Base-by-base conservation (phyloP, 2,797 vertebrate genomes). In the Amazonetta brasiliensis region DNA sequence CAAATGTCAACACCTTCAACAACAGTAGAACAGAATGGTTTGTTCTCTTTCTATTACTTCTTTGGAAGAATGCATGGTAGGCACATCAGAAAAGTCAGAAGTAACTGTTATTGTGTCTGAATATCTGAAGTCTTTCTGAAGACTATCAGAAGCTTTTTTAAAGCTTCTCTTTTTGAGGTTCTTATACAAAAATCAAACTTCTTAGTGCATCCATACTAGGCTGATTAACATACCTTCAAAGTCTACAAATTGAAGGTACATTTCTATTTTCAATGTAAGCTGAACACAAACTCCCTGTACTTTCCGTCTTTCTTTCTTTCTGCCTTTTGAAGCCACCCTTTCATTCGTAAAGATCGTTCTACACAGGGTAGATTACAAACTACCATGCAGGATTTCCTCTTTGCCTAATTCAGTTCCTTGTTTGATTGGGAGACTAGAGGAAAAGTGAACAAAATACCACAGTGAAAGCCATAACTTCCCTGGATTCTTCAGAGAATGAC, bases 71-170 rank as follows among this genome's bases (percentile, higher is more conserved):
- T 26, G 6, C 50, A 14, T 28, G 59, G 5, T 79, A 84, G 16
- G 23, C 48, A 81, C 26, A 92, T 89, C 74, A 91, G 78, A 96
- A 97, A 95, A 96, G 28, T 22, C 50, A 50, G n/a, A 73, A 76
- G 5, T 52, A 74, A 74, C 19, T 77, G 6, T 7, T 7, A 30
- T 8, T 72, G 19, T 62, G 11, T 35, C 23, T 46, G 39, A 68
- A 44, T 12, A 28, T n/a, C 37, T 66, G 39, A 92, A 80, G 9
- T 68, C 12, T 5, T 74, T 17, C 66, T 43, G 43, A 92, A 80
- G 8, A 63, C 12, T 5, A 66, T 17, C 66, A 37, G 12, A 60
- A 52, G 55, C 19, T 13, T 73, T 83, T 33, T 46, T 59, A 19
- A 74, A 72, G 48, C 22, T 46, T 76, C 3, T 19, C 12, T 68